Evolutionary conservation across 2,797 vertebrate genomes (phyloP).

Genomic region (Pelochelys cantorii): DNA sequence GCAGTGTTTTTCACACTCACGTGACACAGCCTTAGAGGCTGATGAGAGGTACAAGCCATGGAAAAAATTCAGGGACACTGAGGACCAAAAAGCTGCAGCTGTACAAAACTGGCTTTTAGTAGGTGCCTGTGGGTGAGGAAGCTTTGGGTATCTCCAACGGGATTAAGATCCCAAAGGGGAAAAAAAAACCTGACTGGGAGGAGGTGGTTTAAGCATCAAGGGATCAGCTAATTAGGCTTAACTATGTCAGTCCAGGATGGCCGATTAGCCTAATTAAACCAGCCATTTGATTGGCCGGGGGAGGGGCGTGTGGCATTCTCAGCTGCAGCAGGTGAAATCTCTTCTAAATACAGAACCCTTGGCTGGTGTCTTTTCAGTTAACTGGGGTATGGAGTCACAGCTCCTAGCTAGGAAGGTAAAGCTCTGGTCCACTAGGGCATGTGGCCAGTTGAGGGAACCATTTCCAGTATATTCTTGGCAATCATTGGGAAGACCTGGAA

Average conservation of each 20-base stretch:
- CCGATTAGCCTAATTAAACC: not conserved
- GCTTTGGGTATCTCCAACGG: not conserved
- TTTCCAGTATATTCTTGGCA: not conserved
- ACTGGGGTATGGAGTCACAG: not conserved
- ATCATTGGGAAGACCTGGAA: not conserved
- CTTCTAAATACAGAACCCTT: not conserved
- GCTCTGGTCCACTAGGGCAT: not conserved
- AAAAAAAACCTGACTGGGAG: too few relatives aligned
- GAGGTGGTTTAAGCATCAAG: not conserved
- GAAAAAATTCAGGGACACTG: not conserved
- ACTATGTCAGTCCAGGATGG: not conserved
- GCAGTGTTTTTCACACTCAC: not conserved
- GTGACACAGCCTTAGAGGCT: too few relatives aligned
- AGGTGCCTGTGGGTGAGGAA: not conserved
- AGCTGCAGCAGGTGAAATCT: accelerated
- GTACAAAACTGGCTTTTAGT: not conserved
- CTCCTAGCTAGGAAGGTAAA: not conserved
- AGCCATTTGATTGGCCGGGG: not conserved
- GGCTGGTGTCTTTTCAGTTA: not conserved
- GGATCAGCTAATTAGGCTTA: not conserved
- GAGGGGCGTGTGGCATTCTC: not conserved
- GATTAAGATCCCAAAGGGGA: not conserved
- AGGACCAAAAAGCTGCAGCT: too few relatives aligned
- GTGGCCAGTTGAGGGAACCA: too few relatives aligned
- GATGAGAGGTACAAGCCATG: not conserved